Conservation (phyloP, 1,140 invertebrate species). For the Panulirus ornatus region DNA sequence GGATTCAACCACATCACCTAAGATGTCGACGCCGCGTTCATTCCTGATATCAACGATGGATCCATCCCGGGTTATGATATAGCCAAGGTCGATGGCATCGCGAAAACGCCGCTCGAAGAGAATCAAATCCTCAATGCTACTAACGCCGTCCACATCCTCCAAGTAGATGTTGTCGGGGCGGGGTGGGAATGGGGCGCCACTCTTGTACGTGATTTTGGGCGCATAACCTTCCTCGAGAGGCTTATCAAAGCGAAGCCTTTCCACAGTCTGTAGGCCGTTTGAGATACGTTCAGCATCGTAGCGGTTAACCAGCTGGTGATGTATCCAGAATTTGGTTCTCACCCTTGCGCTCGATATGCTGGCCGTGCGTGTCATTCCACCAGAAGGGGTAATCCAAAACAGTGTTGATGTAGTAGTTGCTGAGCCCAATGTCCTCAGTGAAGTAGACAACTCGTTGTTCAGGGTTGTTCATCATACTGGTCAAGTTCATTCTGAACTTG, state of each 20-base stretch:
- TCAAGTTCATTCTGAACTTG: constrained; percentile 5
- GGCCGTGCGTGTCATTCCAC: constrained; percentile 22
- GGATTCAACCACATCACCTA: constrained; percentile 24
- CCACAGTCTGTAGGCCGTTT: constrained; percentile 16
- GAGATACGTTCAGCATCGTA: constrained; percentile 44
- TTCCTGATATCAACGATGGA: constrained; percentile 17
- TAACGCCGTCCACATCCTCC: constrained; percentile 21
- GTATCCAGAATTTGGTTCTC: constrained; percentile 47
- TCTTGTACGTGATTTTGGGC: constrained; percentile 34
- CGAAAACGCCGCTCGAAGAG: constrained; percentile 32
- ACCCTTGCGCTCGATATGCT: constrained; percentile 20
- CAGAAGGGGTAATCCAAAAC: constrained; percentile 32
- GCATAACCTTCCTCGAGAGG: constrained; percentile 20
- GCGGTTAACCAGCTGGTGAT: constrained; percentile 34
- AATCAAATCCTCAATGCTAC: constrained; percentile 11
- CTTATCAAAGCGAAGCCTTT: constrained; percentile 32
- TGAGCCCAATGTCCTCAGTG: constrained; percentile 50
- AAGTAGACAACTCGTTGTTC: constrained; percentile 33
- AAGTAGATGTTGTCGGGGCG: constrained; percentile 23
- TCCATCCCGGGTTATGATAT: neutral
- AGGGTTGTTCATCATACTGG: neutral
- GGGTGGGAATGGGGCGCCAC: constrained; percentile 1
- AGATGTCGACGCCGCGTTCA: constrained; percentile 29
- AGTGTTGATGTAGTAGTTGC: constrained; percentile 15
- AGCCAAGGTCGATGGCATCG: constrained; percentile 39